phyloP scores from a whole-genome alignment of 2,888 invertebrate species.

The Lutraria lutraria region DNA sequence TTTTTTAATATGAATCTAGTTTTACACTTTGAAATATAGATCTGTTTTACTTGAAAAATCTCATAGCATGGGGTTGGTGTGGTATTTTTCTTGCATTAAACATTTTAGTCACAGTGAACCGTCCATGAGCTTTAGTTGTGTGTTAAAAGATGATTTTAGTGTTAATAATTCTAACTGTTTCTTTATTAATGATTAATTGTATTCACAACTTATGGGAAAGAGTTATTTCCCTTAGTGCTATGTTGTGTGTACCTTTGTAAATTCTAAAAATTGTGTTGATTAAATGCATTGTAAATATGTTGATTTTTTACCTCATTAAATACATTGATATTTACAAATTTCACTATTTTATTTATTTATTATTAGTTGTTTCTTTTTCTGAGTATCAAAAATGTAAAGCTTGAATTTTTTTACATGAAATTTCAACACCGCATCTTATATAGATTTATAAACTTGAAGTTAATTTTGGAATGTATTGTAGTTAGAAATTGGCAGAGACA shows the following conservation, averaged over 20 bases:
- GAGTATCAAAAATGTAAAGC: no score
- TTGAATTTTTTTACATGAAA: neutral
- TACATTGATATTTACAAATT: constrained; percentile 14
- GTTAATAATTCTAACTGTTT: constrained; percentile 1
- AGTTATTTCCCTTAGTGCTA: neutral
- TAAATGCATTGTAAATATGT: neutral
- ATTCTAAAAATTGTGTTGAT: neutral
- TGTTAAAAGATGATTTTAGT: neutral
- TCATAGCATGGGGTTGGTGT: neutral
- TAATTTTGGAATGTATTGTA: neutral
- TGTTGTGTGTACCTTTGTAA: neutral
- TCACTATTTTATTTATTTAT: neutral
- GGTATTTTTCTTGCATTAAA: neutral
- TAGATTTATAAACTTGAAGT: neutral
- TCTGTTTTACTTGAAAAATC: constrained; percentile 17
- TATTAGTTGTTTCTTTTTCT: neutral
- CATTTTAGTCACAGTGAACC: constrained; percentile 9
- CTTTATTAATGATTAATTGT: neutral
- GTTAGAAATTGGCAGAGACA: neutral
- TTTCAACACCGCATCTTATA: neutral
- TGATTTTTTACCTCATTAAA: constrained; percentile 5
- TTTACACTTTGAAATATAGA: neutral
- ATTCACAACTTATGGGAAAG: neutral
- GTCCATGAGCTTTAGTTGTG: neutral
- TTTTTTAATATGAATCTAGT: neutral